Evolutionary conservation across 2,797 vertebrate species (phyloP).

Genomic region (Petrocephalus sullivani): DNA sequence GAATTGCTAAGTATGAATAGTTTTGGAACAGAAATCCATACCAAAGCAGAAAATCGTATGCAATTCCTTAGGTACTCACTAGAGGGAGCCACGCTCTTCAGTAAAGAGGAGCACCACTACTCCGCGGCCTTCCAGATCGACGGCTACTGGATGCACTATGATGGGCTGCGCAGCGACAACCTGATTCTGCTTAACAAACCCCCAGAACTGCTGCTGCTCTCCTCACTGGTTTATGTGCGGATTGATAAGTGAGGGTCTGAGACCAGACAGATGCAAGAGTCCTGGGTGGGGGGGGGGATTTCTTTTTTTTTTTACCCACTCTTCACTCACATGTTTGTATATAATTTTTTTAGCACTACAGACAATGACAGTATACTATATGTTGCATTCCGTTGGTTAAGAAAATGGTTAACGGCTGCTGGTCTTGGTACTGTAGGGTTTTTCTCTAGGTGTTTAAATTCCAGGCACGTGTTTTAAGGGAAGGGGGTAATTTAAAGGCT

Average conservation of each 20-base stretch:
- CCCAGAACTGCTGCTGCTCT: constrained; percentile 74
- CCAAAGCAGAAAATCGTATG: not conserved
- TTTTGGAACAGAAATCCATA: not conserved
- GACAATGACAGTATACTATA: not conserved
- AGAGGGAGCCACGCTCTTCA: constrained; percentile 84
- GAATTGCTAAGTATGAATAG: not conserved
- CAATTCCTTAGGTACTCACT: constrained; percentile 67
- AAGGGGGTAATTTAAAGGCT: not conserved
- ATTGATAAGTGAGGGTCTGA: constrained; percentile 64
- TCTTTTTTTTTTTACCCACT: not conserved
- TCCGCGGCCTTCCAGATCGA: constrained; percentile 80
- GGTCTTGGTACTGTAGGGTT: not conserved
- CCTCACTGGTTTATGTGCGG: constrained; percentile 76
- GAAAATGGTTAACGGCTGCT: not conserved
- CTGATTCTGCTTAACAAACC: constrained; percentile 80
- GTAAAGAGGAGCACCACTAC: constrained; percentile 82
- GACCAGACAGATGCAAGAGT: not conserved
- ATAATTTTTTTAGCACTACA: not conserved
- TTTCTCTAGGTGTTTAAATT: not conserved
- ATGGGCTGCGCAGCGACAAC: constrained; percentile 76
- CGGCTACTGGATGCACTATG: constrained; percentile 79
- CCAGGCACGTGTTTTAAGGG: not conserved
- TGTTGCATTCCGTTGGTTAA: not conserved
- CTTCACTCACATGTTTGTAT: not conserved
- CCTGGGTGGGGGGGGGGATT: not conserved